Percentiles rank a stretch among this genome's conserved stretches.
These are phyloP conservation scores for Crotalus helleri DNA, from an alignment of 2,113 vertebrate species.

Conservation along the genomic window DNA sequence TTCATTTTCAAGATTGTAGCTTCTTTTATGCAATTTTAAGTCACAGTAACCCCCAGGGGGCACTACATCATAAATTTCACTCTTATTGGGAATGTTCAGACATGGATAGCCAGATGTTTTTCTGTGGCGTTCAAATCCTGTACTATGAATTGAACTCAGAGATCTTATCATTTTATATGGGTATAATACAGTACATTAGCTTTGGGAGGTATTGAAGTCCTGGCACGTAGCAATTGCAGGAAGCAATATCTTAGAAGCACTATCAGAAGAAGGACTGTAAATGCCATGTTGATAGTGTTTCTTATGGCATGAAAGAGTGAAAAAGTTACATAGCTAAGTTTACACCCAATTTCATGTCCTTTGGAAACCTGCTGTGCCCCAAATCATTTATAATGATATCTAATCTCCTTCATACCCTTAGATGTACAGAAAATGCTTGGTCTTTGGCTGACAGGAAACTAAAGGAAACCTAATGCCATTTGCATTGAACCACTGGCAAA, in stretches of 20 bases:
- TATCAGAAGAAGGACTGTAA: not conserved
- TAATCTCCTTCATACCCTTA: not conserved
- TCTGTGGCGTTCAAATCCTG: not conserved
- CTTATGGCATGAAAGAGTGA: not conserved
- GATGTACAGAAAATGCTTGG: not conserved
- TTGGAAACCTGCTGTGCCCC: not conserved
- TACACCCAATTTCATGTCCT: not conserved
- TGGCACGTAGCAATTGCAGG: not conserved
- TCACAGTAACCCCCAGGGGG: not conserved
- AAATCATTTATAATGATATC: not conserved
- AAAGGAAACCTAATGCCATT: not conserved
- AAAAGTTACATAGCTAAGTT: not conserved
- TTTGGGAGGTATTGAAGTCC: not conserved
- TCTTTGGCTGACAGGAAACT: not conserved
- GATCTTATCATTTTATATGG: not conserved
- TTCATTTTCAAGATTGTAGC: not conserved
- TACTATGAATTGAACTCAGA: not conserved
- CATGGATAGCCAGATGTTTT: not conserved
- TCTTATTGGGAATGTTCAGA: not conserved
- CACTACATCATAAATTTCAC: not conserved
- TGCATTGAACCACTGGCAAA: not conserved
- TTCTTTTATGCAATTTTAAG: not conserved
- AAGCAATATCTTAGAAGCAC: not conserved
- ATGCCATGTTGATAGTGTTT: not conserved
- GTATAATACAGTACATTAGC: not conserved